phyloP scores from a whole-genome alignment of 2,113 vertebrate genomes.

The Paramormyrops kingsleyae region DNA sequence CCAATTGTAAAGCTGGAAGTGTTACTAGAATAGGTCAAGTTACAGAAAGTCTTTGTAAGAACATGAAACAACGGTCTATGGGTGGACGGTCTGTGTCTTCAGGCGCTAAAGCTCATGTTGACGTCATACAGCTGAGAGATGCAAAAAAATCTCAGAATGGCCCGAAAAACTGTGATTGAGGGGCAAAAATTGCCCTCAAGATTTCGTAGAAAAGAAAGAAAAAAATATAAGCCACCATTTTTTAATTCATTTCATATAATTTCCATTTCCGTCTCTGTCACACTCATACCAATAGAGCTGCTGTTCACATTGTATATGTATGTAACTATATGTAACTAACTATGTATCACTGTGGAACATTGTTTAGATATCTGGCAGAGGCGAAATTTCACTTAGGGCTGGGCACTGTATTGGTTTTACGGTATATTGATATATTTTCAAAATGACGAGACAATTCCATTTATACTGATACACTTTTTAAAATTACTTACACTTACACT shows the following conservation, averaged over 20 bases:
- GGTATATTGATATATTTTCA: too few relatives aligned
- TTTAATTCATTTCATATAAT: not conserved
- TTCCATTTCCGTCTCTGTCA: not conserved
- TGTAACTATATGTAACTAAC: too few relatives aligned
- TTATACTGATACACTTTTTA: too few relatives aligned
- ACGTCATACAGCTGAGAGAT: not conserved
- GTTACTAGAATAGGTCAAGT: not conserved
- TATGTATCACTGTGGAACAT: too few relatives aligned
- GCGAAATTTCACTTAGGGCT: too few relatives aligned
- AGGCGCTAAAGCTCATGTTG: not conserved
- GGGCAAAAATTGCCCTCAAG: not conserved
- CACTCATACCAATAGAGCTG: not conserved
- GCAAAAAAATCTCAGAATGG: not conserved
- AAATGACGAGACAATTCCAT: too few relatives aligned
- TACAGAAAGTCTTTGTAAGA: not conserved
- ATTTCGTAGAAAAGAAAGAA: too few relatives aligned
- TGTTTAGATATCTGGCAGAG: too few relatives aligned
- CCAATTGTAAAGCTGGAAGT: not conserved
- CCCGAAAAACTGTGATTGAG: not conserved
- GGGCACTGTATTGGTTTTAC: too few relatives aligned
- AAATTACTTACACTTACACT: too few relatives aligned
- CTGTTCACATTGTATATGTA: not conserved
- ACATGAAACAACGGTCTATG: not conserved
- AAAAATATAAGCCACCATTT: too few relatives aligned
- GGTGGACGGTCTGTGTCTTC: not conserved